These are phyloP conservation scores for Chironomus riparius DNA, from an alignment of 2,888 invertebrate species.

Conservation along the genomic window DNA sequence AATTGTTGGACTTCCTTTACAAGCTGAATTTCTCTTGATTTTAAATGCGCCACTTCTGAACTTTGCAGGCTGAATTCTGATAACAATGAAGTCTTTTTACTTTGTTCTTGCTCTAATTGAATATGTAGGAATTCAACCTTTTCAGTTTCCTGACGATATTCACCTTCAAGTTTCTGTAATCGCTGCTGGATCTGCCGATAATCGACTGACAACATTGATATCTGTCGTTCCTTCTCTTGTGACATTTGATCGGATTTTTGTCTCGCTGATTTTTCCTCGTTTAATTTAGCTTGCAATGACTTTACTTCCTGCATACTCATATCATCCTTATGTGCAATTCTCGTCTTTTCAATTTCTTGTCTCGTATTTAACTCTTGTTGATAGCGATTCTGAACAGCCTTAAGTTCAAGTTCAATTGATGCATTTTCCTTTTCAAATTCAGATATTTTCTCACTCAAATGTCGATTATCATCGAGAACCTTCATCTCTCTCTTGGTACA, in stretches of 20 bases:
- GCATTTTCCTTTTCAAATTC: constrained; percentile 83
- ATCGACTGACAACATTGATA: constrained; percentile 90
- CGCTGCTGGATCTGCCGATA: constrained; percentile 89
- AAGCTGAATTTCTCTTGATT: constrained; percentile 63
- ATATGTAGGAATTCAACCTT: constrained; percentile 70
- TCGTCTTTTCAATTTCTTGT: constrained; percentile 78
- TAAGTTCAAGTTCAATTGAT: constrained; percentile 71
- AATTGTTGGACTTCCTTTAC: constrained; percentile 56
- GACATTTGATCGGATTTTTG: constrained; percentile 78
- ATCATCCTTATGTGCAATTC: constrained; percentile 79
- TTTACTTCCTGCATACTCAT: constrained; percentile 79
- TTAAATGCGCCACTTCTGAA: constrained; percentile 61
- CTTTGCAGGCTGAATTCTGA: constrained; percentile 67
- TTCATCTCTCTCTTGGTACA: constrained; percentile 55
- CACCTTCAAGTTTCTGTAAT: constrained; percentile 82
- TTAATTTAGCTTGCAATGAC: constrained; percentile 84
- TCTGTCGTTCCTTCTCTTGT: constrained; percentile 88
- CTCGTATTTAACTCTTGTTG: constrained; percentile 81
- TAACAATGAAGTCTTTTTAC: constrained; percentile 71
- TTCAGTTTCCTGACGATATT: constrained; percentile 60
- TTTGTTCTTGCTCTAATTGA: constrained; percentile 85
- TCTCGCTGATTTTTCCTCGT: constrained; percentile 79
- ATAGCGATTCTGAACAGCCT: constrained; percentile 71
- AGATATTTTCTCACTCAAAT: constrained; percentile 71
- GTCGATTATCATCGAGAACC: constrained; percentile 64